Base-by-base conservation (phyloP, 1,140 invertebrate species). In the Formica exsecta region DNA sequence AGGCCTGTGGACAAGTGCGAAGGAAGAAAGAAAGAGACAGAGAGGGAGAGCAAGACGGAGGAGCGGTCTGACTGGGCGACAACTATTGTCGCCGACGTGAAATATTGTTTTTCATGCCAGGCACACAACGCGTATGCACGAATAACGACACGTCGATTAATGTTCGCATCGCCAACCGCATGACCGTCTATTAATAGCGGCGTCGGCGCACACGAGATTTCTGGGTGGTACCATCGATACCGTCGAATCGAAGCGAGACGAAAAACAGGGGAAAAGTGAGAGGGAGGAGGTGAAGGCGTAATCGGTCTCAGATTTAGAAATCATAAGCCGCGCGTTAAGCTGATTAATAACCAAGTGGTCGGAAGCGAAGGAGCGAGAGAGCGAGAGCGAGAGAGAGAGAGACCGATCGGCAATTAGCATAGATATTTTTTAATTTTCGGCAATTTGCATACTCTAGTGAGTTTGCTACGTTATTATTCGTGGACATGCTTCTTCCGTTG, bases 71-170 rank as follows among this genome's bases (percentile, higher is more conserved):
- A 88, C 83, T 68, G 54, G 77, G 75, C 89, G 89, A 90, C 86
- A 79, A 90, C 89, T 91, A 93, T 93, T 93, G 92, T 93, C 91
- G 87, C 92, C 79, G 68, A 88, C 89, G 89, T 93, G 89, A 93
- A 93, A 93, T 93, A 93, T 93, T 88, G 91, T 93, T 90, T 93
- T 93, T 92, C 89, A 93, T 93, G 92, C 92, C 85, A 89, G 88
- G 91, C 92, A 92, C 92, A 92, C 91, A 90, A 65, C 81, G 86
- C 84, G 85, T 88, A 90, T 91, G 91, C 89, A 89, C 92, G 90
- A 93, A 93, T 93, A 93, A 93, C 92, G 90, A 92, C 93, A 92
- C 91, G 92, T 91, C 92, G 93, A 93, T 93, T 93, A 93, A 93
- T 92, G 90, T 91, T 87, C 89, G 89, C 89, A 92, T 93, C 90